Evolutionary conservation across 2,113 vertebrate genomes (phyloP).

Genomic region (Ramphastos sulfuratus): DNA sequence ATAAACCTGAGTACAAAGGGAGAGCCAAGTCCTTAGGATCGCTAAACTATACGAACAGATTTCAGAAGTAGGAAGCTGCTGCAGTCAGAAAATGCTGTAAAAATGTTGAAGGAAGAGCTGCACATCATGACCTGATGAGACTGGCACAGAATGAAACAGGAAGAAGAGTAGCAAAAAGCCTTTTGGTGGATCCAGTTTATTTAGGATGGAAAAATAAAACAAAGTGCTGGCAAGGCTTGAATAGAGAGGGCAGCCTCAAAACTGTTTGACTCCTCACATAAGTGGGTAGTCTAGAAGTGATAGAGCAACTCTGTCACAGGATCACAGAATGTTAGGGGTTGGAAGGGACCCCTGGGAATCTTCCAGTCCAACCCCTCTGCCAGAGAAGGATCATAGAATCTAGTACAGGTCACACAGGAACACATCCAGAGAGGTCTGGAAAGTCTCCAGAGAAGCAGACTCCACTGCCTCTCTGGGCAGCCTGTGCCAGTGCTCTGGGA

Average conservation of each 20-base stretch:
- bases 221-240: background rate
- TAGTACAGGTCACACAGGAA: too few relatives aligned
- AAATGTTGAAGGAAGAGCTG: background rate
- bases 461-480: too few relatives aligned
- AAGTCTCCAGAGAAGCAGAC: too few relatives aligned
- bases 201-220: background rate
- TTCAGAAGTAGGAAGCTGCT: background rate
- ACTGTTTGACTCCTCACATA: background rate
- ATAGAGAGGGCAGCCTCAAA: background rate
- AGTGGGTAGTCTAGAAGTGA: background rate
- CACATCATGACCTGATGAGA: background rate
- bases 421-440: too few relatives aligned
- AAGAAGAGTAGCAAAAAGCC: background rate
- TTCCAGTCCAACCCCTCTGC: too few relatives aligned
- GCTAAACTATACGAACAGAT: background rate
- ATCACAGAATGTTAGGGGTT: too few relatives aligned
- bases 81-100: background rate
- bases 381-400: too few relatives aligned
- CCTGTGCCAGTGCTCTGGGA: too few relatives aligned
- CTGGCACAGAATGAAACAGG: background rate
- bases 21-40: constrained; percentile 15
- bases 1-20: constrained; percentile 48
- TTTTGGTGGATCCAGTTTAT: background rate
- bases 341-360: too few relatives aligned
- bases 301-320: background rate